These are phyloP conservation scores for Tribolium madens DNA, from an alignment of 1,140 invertebrate species.

Conservation along the genomic window DNA sequence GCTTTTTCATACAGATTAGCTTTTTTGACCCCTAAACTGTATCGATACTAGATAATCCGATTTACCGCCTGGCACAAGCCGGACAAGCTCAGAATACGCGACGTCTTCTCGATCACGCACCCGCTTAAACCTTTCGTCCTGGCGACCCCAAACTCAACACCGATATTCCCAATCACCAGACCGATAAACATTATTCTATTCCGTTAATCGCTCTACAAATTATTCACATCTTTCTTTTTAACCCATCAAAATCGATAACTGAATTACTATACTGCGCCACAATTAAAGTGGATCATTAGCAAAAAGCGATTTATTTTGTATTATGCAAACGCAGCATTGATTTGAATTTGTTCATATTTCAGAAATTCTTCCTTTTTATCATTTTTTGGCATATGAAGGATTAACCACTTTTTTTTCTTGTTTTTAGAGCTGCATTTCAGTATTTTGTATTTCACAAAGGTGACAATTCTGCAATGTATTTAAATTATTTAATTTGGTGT, in stretches of 20 bases:
- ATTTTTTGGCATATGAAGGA: no score
- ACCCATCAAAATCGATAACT: background rate
- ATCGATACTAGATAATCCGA: constrained; percentile 49
- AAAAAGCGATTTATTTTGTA: no score
- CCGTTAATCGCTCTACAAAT: constrained; percentile 3
- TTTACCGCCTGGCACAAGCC: constrained; percentile 41
- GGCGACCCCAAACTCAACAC: background rate
- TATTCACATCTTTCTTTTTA: background rate
- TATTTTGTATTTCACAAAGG: no score
- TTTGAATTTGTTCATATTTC: no score
- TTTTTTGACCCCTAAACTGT: constrained; percentile 45
- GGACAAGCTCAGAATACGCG: constrained; percentile 33
- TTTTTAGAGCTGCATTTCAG: no score
- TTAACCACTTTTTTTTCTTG: no score
- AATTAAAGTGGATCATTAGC: no score
- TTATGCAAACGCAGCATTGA: no score
- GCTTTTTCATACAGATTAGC: constrained; percentile 46
- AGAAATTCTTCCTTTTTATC: no score
- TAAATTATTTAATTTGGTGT: no score
- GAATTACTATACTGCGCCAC: no score
- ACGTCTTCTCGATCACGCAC: constrained; percentile 28
- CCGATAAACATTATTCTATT: constrained; percentile 9
- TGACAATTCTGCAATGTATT: no score
- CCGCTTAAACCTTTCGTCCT: constrained; percentile 5
- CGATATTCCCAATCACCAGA: constrained; percentile 11